Conservation (phyloP, 2,113 vertebrate genomes). For the Rhegmatorhina hoffmannsi region DNA sequence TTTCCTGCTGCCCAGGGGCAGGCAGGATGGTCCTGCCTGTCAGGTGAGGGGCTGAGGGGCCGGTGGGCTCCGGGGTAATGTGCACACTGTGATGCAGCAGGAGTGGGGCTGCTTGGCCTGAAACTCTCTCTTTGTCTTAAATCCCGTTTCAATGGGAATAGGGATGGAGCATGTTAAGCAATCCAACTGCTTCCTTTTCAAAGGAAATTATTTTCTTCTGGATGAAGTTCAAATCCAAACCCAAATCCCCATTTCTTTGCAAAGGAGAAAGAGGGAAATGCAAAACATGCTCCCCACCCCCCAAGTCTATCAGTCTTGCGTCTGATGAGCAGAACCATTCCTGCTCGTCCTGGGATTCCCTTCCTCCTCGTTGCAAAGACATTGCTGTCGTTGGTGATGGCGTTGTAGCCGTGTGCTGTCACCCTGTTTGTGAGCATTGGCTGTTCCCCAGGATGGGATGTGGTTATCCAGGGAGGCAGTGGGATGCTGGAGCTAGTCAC, state of each 20-base stretch:
- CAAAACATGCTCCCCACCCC: background rate
- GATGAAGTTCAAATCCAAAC: constrained; percentile 31
- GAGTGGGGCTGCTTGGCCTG: background rate
- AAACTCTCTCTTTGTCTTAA: background rate
- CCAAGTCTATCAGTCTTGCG: constrained; percentile 9
- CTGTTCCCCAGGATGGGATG: accelerated
- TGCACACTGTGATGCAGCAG: accelerated
- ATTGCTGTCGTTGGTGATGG: accelerated
- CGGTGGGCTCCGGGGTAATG: background rate
- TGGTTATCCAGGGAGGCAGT: background rate
- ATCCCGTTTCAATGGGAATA: background rate
- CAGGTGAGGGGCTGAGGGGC: background rate
- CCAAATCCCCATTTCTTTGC: constrained; percentile 7
- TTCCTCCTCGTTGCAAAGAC: background rate
- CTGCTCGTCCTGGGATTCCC: constrained; percentile 3
- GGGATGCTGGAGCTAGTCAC: background rate
- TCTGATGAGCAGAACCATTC: constrained; percentile 6
- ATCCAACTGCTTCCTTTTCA: background rate
- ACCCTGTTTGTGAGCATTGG: accelerated
- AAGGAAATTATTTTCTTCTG: background rate
- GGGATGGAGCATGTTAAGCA: background rate
- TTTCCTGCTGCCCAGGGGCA: background rate
- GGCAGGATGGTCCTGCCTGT: accelerated
- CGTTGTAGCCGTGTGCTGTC: accelerated
- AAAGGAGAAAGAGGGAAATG: background rate